A percentile compares a stretch with the other conserved stretches of the same genome.
Evolutionary conservation across 1,140 invertebrate species (phyloP).

Genomic region (Parapsyche elsis): DNA sequence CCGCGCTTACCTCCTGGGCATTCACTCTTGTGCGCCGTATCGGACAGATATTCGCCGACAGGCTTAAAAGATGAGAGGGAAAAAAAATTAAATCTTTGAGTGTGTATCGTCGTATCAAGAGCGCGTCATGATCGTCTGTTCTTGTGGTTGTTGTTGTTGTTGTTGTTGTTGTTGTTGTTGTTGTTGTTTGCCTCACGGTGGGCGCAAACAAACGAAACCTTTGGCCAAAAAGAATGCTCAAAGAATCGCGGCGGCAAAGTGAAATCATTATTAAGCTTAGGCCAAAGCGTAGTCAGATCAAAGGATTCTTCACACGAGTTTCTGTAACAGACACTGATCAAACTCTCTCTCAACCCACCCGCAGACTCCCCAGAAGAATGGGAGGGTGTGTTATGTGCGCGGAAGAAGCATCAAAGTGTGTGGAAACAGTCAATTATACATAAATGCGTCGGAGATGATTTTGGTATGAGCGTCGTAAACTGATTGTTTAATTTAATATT

Average conservation of each 20-base stretch:
- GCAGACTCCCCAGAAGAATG: constrained; percentile 18
- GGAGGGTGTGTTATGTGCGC: neutral
- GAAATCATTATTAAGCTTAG: constrained; percentile 52
- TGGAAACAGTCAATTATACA: constrained; percentile 36
- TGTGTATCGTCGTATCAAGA: constrained; percentile 48
- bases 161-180: neutral
- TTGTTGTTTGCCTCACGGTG: constrained; percentile 41
- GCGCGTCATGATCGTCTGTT: constrained; percentile 50
- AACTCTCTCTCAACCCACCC: neutral
- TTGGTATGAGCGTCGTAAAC: too few species aligned
- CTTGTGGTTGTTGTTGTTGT: constrained; percentile 12
- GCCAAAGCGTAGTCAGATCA: constrained; percentile 48
- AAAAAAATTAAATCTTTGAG: constrained; percentile 54
- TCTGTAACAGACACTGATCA: constrained; percentile 50
- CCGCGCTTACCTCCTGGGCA: constrained; percentile 38
- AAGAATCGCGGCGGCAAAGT: constrained; percentile 52
- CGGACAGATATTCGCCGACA: constrained; percentile 47
- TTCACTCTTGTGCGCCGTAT: constrained; percentile 19
- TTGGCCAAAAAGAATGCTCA: constrained; percentile 53
- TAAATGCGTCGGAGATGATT: neutral
- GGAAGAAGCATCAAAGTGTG: constrained; percentile 7
- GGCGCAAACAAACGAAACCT: constrained; percentile 48
- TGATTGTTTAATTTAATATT: too few species aligned
- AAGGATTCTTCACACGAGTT: constrained; percentile 50
- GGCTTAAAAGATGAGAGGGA: constrained; percentile 12